A percentile compares a stretch with the other conserved stretches of the same genome.
Evolutionary conservation across 2,113 vertebrate species (phyloP).

Genomic region (Oreocharis arfaki): DNA sequence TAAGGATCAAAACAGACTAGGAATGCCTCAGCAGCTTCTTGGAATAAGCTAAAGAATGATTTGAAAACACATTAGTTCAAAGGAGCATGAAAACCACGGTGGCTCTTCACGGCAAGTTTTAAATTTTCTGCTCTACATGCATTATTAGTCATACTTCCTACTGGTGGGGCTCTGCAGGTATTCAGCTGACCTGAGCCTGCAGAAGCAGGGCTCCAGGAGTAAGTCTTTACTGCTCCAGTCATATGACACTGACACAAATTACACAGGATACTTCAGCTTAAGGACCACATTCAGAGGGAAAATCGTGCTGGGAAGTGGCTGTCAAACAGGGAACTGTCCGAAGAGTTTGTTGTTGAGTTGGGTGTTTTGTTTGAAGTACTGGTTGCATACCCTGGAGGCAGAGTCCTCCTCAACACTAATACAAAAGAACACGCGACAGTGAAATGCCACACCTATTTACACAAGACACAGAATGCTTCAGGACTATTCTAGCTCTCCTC

Average conservation of each 20-base stretch:
- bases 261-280: neutral
- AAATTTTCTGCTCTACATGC: neutral
- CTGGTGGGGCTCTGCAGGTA: neutral
- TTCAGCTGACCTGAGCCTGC: neutral
- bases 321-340: neutral
- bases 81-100: neutral
- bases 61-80: neutral
- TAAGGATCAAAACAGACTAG: conserved; percentile 43
- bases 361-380: neutral
- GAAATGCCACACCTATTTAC: neutral
- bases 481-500: neutral
- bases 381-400: neutral
- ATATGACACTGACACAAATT: neutral
- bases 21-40: conserved; percentile 44
- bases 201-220: neutral
- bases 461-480: neutral
- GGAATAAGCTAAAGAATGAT: conserved; percentile 25
- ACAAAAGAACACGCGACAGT: neutral
- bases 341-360: neutral
- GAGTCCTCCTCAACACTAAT: neutral
- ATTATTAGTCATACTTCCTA: neutral
- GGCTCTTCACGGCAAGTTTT: neutral
- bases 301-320: neutral
- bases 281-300: neutral
- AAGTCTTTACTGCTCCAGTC: neutral